Base-by-base conservation (phyloP, 2,797 vertebrate genomes). In the Cirrhinus molitorella region DNA sequence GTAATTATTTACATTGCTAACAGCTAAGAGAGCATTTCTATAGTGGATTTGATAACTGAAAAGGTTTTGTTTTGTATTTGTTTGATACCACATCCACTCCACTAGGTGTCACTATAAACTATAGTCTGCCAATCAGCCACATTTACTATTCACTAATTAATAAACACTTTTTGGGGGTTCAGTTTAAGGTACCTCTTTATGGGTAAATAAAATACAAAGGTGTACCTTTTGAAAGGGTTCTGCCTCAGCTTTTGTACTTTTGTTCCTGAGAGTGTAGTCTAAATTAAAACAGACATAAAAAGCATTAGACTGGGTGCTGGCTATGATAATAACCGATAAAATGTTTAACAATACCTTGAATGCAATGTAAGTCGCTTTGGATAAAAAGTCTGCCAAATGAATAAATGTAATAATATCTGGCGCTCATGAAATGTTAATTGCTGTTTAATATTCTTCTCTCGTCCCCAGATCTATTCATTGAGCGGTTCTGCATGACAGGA, bases 401-500 rank as follows among this genome's bases (percentile, higher is more conserved):
- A 75, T 11, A 40, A 11, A 53, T 57, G 51, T 17, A 17, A 25
- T 75, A 75, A 57, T 75, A 75, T 23, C 21, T 25, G 34, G 12
- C 21, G 40, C 21, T 75, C 23, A 77, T 1, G 9, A 77, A 77
- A 63, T 76, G 12, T 83, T 45, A 57, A 70, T 51, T 76, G 17
- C 28, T 49, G 25, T 72, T 37, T 59, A 51, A 51, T 61, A 53
- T 57, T 77, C 80, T 59, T 75, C n/a, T 87, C 79, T 81, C 25
- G 67, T 88, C 77, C 70, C 5, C 92, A 99, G 98, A 96, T 91
- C 93, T 99, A 84, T 97, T 97, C 91, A 97, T 99, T 5, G 98
- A 99, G 94, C 95, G 98, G 87, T 99, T 99, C 92, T 99, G 98
- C 90, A 99, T 99, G 98, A 99, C 98, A 0, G 98, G 98, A 13